phyloP scores from a whole-genome alignment of 30 jellyfish, hydroid and myxozoan species.

The Rhopilema esculentum region DNA sequence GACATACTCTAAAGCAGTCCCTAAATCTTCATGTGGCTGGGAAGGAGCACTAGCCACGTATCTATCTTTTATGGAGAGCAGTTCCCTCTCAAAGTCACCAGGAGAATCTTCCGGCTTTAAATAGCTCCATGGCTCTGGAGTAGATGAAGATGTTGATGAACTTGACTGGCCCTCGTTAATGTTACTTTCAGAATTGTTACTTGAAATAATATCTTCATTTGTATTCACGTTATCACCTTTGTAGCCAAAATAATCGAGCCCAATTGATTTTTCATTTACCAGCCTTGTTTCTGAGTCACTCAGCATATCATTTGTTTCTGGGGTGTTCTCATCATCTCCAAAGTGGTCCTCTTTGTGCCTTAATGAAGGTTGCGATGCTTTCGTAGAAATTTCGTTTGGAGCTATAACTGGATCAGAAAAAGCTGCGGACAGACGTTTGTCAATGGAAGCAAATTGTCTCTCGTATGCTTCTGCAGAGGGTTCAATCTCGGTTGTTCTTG shows the following conservation, averaged over 20 bases:
- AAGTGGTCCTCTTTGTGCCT: slow-evolving; percentile 18
- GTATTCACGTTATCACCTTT: background rate
- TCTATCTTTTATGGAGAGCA: slow-evolving; percentile 35
- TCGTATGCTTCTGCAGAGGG: slow-evolving; percentile 53
- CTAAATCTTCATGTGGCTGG: background rate
- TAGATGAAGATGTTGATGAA: slow-evolving; percentile 30
- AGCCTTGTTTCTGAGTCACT: background rate
- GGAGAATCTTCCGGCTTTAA: slow-evolving; percentile 62
- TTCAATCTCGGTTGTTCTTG: slow-evolving; percentile 41
- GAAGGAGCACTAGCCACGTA: slow-evolving; percentile 12
- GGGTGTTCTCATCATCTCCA: background rate
- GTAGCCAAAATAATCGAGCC: slow-evolving; percentile 40
- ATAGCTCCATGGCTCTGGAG: slow-evolving; percentile 67
- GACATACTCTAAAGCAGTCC: slow-evolving; percentile 40
- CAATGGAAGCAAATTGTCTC: slow-evolving; percentile 45
- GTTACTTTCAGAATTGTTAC: slow-evolving; percentile 48
- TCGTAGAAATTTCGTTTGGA: background rate
- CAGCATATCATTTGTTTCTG: background rate
- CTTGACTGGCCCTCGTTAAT: slow-evolving; percentile 24
- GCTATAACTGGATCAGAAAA: background rate
- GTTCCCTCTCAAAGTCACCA: slow-evolving; percentile 68
- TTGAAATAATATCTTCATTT: slow-evolving; percentile 5
- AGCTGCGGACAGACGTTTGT: slow-evolving; percentile 41
- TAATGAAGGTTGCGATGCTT: background rate
- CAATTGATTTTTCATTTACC: background rate